Base-by-base conservation (phyloP, 2,797 vertebrate species). In the Distichodus sexfasciatus region DNA sequence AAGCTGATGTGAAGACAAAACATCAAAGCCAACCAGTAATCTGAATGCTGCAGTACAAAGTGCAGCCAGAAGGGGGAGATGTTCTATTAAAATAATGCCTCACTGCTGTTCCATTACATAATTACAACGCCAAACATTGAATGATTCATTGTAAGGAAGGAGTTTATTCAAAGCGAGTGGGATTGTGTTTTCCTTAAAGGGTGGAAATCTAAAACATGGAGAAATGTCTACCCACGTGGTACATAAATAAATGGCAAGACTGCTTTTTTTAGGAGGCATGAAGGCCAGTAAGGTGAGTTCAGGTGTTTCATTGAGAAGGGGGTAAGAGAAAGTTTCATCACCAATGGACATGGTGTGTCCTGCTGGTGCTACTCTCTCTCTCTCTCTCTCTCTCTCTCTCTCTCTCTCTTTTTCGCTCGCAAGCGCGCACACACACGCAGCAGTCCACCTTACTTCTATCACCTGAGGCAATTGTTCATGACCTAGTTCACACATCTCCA, bases 41-140 rank as follows among this genome's bases (percentile, higher is more conserved):
- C 9, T 9, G 24, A 29, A 29, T 70, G 14, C 2, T 63, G 43
- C 26, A 54, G 35, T 62, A 66, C 36, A 53, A 12, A 28, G 23
- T 11, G 21, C 9, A 14, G 21, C 47, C 77, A 69, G 28, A 26
- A 74, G 71, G 61, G 64, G 35, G 77, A 36, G 67, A 38, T 50
- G 38, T 40, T 36, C 44, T n/a, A 64, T 71, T 68, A 51, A 24
- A 74, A 74, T 69, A 57, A 44, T 46, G 3, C 19, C 21, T 2
- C 15, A 9, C n/a, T 47, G 65, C 35, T 10, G 23, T 23, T 33
- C 14, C 63, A 28, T 74, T 69, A 67, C 24, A 36, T 67, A 67
- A 76, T 67, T 66, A 59, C 23, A 66, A 58, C 51, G 14, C n/a
- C 36, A 71, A 67, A 79, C 46, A 40, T 29, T 73, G 62, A 76